Conservation (phyloP, 2,113 vertebrate genomes). For the Alces alces region DNA sequence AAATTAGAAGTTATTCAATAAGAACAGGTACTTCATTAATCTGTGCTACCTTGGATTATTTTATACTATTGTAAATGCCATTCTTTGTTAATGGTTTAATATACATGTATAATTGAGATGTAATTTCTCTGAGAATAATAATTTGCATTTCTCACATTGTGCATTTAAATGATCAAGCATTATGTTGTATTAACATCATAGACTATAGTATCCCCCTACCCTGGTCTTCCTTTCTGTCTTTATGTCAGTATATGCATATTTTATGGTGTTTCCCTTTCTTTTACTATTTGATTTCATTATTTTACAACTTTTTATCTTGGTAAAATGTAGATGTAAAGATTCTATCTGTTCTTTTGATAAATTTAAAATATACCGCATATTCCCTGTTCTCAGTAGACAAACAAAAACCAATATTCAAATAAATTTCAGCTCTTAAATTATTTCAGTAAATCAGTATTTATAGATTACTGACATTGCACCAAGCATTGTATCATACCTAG, state of each 20-base stretch:
- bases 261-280: not conserved
- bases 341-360: not conserved
- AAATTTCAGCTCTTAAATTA: not conserved
- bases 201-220: not conserved
- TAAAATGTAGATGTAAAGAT: not conserved
- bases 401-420: not conserved
- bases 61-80: not conserved
- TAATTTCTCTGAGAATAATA: not conserved
- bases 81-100: constrained; percentile 9
- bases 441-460: constrained; percentile 1
- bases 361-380: not conserved
- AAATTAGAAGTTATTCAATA: constrained; percentile 14
- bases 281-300: not conserved
- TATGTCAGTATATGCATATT: not conserved
- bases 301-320: not conserved
- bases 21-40: not conserved
- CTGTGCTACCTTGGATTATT: not conserved
- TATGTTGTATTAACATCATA: not conserved
- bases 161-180: not conserved
- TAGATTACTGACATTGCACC: not conserved
- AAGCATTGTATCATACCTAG: not conserved
- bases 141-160: not conserved
- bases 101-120: not conserved
- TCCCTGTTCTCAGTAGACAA: not conserved
- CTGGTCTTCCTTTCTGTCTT: not conserved